phyloP scores from a whole-genome alignment of 1,140 invertebrate species.

The Drosophila virilis region DNA sequence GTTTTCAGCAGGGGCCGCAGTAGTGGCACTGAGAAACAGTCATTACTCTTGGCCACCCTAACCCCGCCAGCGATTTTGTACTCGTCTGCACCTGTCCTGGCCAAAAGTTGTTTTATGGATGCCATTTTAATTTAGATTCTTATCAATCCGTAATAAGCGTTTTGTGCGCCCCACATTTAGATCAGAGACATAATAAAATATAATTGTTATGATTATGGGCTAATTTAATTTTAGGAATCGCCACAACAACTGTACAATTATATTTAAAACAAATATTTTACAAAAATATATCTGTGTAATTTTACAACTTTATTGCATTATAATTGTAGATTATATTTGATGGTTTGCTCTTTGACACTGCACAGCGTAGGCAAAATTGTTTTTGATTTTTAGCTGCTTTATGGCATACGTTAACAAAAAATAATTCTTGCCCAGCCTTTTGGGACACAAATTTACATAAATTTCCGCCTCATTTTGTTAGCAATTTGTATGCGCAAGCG shows the following conservation, averaged over 20 bases:
- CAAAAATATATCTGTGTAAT: not conserved
- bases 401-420: slow-evolving; percentile 30
- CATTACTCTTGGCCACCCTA: slow-evolving; percentile 64
- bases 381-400: slow-evolving; percentile 57
- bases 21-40: slow-evolving; percentile 36
- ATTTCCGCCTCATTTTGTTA: slow-evolving; percentile 73
- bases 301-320: not conserved
- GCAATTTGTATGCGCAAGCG: slow-evolving; percentile 73
- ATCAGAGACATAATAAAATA: slow-evolving; percentile 66
- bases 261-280: not conserved
- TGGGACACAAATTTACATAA: slow-evolving; percentile 63
- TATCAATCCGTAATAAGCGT: slow-evolving; percentile 79
- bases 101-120: slow-evolving; percentile 68
- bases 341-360: slow-evolving; percentile 21
- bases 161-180: slow-evolving; percentile 61
- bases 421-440: slow-evolving; percentile 14
- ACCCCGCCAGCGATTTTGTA: slow-evolving; percentile 36
- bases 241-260: slow-evolving; percentile 6
- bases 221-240: slow-evolving; percentile 8
- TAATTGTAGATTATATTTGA: slow-evolving; percentile 10
- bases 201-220: slow-evolving; percentile 61
- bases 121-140: slow-evolving; percentile 80
- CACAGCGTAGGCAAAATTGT: slow-evolving; percentile 64
- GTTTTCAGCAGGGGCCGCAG: not conserved
- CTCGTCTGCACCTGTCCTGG: slow-evolving; percentile 44